These are phyloP conservation scores for Vollenhovia emeryi DNA, from an alignment of 1,140 invertebrate species.

Conservation along the genomic window DNA sequence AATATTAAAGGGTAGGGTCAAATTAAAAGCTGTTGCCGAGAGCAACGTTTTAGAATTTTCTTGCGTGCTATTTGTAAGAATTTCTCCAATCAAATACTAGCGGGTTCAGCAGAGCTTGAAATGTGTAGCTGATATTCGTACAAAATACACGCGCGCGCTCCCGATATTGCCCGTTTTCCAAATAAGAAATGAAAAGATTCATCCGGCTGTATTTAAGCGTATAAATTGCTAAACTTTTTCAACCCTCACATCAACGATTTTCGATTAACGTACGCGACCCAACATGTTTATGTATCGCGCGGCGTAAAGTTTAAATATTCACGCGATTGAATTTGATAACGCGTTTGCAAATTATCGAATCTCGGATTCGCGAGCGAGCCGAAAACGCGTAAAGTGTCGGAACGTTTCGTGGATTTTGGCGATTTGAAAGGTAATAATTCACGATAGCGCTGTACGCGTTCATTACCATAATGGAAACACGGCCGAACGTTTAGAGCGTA, in stretches of 20 bases:
- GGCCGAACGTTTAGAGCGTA: slow-evolving; percentile 49
- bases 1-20: not conserved
- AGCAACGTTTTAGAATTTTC: slow-evolving; percentile 3
- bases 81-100: not conserved
- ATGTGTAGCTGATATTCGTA: not conserved
- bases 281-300: not conserved
- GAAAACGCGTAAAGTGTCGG: slow-evolving; percentile 42
- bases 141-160: not conserved
- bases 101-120: not conserved
- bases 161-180: not conserved
- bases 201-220: not conserved
- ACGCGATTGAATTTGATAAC: slow-evolving; percentile 50
- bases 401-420: not conserved
- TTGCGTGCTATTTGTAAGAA: slow-evolving; percentile 8
- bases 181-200: not conserved
- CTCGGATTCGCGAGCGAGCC: slow-evolving; percentile 27
- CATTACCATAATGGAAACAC: slow-evolving; percentile 48
- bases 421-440: slow-evolving; percentile 57
- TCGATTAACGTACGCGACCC: slow-evolving; percentile 3
- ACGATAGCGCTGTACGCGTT: slow-evolving; percentile 39
- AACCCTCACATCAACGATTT: not conserved
- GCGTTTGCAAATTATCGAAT: slow-evolving; percentile 55
- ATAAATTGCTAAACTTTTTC: slow-evolving; percentile 21
- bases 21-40: slow-evolving; percentile 27
- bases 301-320: slow-evolving; percentile 38